phyloP scores from a whole-genome alignment of 2,113 vertebrate species.

The Perca fluviatilis region DNA sequence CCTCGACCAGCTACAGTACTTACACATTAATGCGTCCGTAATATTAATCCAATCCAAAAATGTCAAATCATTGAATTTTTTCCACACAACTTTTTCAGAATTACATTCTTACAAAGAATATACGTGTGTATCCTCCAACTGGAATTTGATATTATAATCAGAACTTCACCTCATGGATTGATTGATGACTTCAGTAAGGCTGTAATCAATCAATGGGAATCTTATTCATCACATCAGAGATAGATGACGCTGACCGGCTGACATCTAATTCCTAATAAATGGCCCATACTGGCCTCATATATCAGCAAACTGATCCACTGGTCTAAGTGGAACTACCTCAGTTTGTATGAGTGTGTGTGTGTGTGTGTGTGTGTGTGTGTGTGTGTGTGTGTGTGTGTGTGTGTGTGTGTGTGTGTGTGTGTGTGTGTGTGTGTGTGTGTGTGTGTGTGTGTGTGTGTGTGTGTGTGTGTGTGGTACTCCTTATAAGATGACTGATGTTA shows the following conservation, averaged over 20 bases:
- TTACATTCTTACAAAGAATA: not conserved
- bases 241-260: conserved; percentile 29
- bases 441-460: conserved; percentile 4
- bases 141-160: conserved; percentile 8
- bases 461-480: conserved; percentile 45
- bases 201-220: conserved; percentile 37
- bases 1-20: not conserved
- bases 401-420: too few species aligned
- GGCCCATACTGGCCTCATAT: conserved; percentile 33
- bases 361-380: conserved; percentile 17
- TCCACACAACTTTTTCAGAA: not conserved
- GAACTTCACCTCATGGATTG: not conserved
- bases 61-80: not conserved
- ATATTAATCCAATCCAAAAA: conserved; percentile 2
- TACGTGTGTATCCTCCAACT: not conserved
- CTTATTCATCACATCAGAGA: conserved; percentile 41
- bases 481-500: conserved; percentile 52
- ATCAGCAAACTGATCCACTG: conserved; percentile 41
- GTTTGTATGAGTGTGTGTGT: not conserved
- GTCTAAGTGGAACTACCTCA: conserved; percentile 26
- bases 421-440: too few species aligned
- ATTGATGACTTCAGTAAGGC: conserved; percentile 11
- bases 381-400: conserved; percentile 29
- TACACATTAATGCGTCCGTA: not conserved
- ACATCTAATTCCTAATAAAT: conserved; percentile 54